phyloP scores from a whole-genome alignment of 2,113 vertebrate species.

The Microtus ochrogaster region DNA sequence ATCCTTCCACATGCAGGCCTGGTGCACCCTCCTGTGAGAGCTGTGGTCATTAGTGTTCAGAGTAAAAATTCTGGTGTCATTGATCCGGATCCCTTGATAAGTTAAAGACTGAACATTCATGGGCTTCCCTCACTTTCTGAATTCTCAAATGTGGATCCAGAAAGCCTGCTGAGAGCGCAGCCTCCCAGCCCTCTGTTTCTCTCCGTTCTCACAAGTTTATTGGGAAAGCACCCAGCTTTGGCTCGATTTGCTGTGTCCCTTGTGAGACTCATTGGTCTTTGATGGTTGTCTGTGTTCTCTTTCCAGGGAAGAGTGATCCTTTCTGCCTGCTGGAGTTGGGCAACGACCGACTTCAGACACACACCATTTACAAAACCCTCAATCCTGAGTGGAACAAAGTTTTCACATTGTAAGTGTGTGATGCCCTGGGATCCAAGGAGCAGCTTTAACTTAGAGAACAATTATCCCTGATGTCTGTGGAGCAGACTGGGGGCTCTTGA shows the following conservation, averaged over 20 bases:
- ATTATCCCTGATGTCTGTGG: conserved; percentile 3
- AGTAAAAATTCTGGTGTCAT: fast-evolving
- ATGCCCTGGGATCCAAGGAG: neutral
- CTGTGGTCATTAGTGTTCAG: no score
- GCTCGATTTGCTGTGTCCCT: neutral
- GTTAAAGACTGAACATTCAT: fast-evolving
- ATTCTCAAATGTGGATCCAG: neutral
- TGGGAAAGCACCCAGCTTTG: neutral
- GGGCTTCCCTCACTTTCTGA: fast-evolving
- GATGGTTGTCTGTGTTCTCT: conserved; percentile 51
- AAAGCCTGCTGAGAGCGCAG: neutral
- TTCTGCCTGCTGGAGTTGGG: conserved; percentile 95
- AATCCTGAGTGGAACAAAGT: conserved; percentile 98
- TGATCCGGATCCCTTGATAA: fast-evolving
- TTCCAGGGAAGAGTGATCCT: conserved; percentile 95
- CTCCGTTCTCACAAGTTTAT: neutral
- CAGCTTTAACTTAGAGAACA: conserved; percentile 15
- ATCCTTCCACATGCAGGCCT: fast-evolving
- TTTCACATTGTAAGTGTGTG: conserved; percentile 93
- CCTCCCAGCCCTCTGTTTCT: fast-evolving
- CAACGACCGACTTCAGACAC: conserved; percentile 95
- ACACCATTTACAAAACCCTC: conserved; percentile 93
- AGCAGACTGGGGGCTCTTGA: neutral
- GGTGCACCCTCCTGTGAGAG: neutral
- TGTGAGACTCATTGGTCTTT: neutral